Evolutionary conservation across 2,113 vertebrate species (phyloP).

Genomic region (Stercorarius parasiticus): DNA sequence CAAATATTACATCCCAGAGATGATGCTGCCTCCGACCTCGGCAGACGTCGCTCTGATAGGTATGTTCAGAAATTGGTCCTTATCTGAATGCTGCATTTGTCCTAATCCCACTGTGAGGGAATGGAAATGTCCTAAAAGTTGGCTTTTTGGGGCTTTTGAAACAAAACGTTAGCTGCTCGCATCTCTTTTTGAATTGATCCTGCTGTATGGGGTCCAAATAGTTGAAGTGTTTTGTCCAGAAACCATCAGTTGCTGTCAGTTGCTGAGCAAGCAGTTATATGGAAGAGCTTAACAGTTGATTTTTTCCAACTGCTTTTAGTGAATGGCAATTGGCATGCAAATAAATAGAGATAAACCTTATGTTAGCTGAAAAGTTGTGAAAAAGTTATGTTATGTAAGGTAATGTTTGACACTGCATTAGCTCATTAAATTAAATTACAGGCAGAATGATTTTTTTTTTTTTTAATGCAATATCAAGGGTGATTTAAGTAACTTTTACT

Average conservation of each 20-base stretch:
- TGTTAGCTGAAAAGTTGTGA: neutral
- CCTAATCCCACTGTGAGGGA: neutral
- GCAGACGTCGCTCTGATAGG: neutral
- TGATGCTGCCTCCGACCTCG: accelerated
- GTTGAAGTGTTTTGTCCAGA: neutral
- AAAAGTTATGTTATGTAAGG: neutral
- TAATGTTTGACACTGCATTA: neutral
- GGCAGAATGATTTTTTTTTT: neutral
- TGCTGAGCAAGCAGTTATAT: neutral
- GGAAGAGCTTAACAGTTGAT: neutral
- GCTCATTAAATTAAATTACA: neutral
- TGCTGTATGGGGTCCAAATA: neutral
- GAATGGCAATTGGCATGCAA: neutral
- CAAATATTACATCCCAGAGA: neutral
- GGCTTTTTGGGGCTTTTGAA: neutral
- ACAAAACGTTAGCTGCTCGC: neutral
- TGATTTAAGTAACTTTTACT: neutral
- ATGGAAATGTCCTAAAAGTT: neutral
- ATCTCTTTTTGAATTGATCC: neutral
- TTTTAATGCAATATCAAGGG: neutral
- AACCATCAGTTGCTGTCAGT: neutral
- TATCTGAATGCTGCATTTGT: neutral
- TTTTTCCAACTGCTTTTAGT: neutral
- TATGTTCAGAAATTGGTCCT: neutral
- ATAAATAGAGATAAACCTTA: neutral